These are phyloP conservation scores for Apamea sordens DNA, from an alignment of 2,888 invertebrate species.

Conservation along the genomic window DNA sequence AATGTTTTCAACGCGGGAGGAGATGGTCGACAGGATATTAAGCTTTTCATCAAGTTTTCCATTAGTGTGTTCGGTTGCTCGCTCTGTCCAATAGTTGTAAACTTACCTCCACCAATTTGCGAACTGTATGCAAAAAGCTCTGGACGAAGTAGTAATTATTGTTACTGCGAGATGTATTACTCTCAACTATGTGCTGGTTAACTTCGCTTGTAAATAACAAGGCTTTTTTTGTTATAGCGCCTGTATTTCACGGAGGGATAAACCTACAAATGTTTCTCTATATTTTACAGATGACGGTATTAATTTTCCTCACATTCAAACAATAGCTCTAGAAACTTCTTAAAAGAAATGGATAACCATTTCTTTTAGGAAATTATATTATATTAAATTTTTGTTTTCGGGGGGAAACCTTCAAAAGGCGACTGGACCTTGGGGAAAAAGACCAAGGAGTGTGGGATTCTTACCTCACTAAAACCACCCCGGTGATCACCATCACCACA, in stretches of 20 bases:
- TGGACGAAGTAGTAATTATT: slow-evolving; percentile 56
- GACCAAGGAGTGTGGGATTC: too few relatives aligned
- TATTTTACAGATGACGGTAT: slow-evolving; percentile 4
- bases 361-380: too few relatives aligned
- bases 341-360: too few relatives aligned
- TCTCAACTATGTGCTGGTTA: slow-evolving; percentile 28
- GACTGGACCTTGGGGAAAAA: too few relatives aligned
- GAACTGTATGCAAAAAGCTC: slow-evolving; percentile 67
- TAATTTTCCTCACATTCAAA: neutral
- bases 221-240: neutral
- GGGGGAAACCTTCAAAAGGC: too few relatives aligned
- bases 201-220: slow-evolving; percentile 39
- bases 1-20: slow-evolving; percentile 80
- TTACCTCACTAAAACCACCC: too few relatives aligned
- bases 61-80: slow-evolving; percentile 73
- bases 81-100: slow-evolving; percentile 63
- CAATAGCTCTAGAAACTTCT: neutral
- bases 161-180: slow-evolving; percentile 48
- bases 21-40: slow-evolving; percentile 80
- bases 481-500: too few relatives aligned
- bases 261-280: neutral
- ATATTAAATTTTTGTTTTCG: too few relatives aligned
- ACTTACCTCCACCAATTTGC: slow-evolving; percentile 68
- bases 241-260: slow-evolving; percentile 8
- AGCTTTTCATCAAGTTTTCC: slow-evolving; percentile 80